Percentiles rank a stretch among this genome's conserved stretches.
phyloP scores from a whole-genome alignment of 2,797 vertebrate genomes.

The Lophotriccus pileatus region DNA sequence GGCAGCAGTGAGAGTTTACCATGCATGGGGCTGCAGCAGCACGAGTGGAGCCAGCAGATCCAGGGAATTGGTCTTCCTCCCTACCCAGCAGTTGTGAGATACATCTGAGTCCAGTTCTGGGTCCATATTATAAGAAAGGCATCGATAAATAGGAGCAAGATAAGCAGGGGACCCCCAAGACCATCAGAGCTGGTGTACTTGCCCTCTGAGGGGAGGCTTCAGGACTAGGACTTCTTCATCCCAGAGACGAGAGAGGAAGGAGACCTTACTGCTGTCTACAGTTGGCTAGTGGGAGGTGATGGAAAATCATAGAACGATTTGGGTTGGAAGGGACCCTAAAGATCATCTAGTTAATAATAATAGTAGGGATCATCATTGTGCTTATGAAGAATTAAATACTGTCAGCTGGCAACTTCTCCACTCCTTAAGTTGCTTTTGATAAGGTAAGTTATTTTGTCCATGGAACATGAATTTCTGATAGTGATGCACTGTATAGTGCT shows the following conservation, averaged over 20 bases:
- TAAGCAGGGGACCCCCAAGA: not conserved
- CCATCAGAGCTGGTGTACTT: rapidly evolving
- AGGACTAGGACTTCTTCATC: not conserved
- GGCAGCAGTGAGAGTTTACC: not conserved
- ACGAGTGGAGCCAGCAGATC: not conserved
- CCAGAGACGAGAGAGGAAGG: not conserved
- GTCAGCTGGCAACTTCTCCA: not conserved
- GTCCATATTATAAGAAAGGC: not conserved
- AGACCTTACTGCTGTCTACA: not conserved
- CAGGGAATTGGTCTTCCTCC: not conserved
- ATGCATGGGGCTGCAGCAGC: not conserved
- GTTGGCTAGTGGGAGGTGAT: not conserved
- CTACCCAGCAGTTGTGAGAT: not conserved
- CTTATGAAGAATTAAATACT: not conserved
- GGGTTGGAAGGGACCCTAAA: not conserved
- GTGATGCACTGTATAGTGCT: not conserved
- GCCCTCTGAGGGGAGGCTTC: not conserved
- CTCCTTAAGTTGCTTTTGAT: not conserved
- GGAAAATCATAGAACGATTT: not conserved
- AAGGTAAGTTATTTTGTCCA: not conserved
- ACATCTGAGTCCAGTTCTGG: not conserved
- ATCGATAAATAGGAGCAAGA: not conserved
- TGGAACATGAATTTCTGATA: not conserved
- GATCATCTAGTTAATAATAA: not conserved
- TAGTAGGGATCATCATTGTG: not conserved